A percentile compares a stretch with the other conserved stretches of the same genome.
Conservation (phyloP, 2,888 invertebrate species). For the Yponomeuta evonymella region DNA sequence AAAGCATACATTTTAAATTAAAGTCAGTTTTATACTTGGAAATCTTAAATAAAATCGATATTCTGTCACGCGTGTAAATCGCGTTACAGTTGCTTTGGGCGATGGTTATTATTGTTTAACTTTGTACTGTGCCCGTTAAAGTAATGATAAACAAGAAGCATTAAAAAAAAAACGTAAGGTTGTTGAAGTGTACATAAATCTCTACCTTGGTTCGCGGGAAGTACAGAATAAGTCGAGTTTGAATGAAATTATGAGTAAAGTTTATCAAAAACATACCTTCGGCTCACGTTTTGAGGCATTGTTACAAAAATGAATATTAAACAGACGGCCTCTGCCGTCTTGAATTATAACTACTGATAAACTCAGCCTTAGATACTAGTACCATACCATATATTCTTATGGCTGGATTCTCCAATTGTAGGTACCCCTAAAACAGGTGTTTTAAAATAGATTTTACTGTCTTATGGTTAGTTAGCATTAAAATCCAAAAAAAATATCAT, state of each 20-base stretch:
- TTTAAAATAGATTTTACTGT: too few species aligned
- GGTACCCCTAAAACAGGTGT: too few species aligned
- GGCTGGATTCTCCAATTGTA: too few species aligned
- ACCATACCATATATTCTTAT: too few species aligned
- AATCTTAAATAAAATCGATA: too few species aligned
- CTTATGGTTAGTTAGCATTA: too few species aligned
- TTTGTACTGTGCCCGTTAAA: neutral
- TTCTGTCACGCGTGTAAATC: too few species aligned
- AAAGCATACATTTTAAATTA: too few species aligned
- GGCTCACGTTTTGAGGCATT: neutral
- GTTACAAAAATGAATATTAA: neutral
- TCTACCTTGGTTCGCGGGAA: neutral
- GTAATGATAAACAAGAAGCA: neutral
- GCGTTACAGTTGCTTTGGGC: too few species aligned
- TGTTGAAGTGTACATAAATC: constrained; percentile 1
- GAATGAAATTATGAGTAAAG: constrained; percentile 3
- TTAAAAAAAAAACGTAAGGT: neutral
- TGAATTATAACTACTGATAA: neutral
- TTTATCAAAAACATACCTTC: constrained; percentile 1
- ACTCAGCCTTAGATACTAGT: too few species aligned
- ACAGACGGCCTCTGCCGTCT: neutral
- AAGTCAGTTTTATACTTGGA: too few species aligned
- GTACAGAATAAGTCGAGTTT: neutral
- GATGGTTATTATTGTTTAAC: neutral
- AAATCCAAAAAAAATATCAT: too few species aligned